phyloP scores from a whole-genome alignment of 1,140 invertebrate species.

The Drosophila novamexicana region DNA sequence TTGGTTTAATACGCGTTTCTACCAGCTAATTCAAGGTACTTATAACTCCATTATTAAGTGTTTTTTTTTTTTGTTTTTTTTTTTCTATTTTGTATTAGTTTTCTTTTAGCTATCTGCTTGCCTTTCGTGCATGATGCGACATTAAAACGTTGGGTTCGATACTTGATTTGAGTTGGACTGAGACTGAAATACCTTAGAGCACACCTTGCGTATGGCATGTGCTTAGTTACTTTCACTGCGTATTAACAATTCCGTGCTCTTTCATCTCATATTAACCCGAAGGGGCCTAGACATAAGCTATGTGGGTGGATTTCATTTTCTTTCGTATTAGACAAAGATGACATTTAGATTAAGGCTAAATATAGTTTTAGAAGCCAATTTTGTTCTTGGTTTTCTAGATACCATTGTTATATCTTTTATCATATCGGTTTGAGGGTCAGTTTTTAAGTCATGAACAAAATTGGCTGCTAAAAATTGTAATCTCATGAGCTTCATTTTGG shows the following conservation, averaged over 20 bases:
- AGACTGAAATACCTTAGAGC: conserved; percentile 22
- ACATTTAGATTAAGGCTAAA: conserved; percentile 12
- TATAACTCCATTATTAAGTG: conserved; percentile 77
- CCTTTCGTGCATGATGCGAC: conserved; percentile 7
- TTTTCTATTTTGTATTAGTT: conserved; percentile 35
- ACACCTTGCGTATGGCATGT: conserved; percentile 1
- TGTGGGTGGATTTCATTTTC: neutral
- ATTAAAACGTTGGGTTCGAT: conserved; percentile 65
- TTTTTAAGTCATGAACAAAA: conserved; percentile 42
- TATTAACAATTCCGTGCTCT: conserved; percentile 74
- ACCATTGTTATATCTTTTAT: conserved; percentile 37
- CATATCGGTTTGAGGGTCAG: conserved; percentile 49
- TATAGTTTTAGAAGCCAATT: conserved; percentile 56
- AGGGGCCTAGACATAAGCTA: neutral
- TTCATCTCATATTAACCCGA: conserved; percentile 25
- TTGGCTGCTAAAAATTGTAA: conserved; percentile 39
- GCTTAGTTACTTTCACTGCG: conserved; percentile 40
- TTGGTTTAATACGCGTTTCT: conserved; percentile 59
- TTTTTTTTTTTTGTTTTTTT: conserved; percentile 43
- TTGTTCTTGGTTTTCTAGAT: conserved; percentile 10
- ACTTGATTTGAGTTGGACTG: conserved; percentile 27
- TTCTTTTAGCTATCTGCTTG: conserved; percentile 21
- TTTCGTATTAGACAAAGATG: conserved; percentile 14
- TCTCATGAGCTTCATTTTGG: conserved; percentile 62
- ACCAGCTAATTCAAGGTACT: conserved; percentile 84